Conservation (phyloP, 2,888 invertebrate genomes). For the Eustalomyia histrio region DNA sequence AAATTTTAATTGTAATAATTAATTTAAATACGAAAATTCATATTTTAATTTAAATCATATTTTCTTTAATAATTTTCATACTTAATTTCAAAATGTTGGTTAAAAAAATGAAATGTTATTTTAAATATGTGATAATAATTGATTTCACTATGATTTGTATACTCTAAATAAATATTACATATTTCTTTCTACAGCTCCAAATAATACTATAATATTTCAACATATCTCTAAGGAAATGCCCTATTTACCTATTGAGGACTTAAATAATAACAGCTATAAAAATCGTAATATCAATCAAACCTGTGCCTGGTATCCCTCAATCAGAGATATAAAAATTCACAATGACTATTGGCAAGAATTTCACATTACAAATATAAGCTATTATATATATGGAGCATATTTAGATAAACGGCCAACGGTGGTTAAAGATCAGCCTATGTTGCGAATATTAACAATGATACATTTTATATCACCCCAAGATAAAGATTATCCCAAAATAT, state of each 20-base stretch:
- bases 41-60: too few relatives aligned
- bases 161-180: too few relatives aligned
- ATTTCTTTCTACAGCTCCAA: constrained; percentile 24
- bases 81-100: too few relatives aligned
- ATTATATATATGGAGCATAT: constrained; percentile 93
- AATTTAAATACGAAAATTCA: too few relatives aligned
- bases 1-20: too few relatives aligned
- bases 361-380: constrained; percentile 88
- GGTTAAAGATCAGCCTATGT: constrained; percentile 85
- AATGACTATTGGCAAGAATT: constrained; percentile 95
- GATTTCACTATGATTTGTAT: too few relatives aligned
- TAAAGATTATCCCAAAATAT: constrained; percentile 80
- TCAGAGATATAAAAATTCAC: constrained; percentile 92
- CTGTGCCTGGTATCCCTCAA: constrained; percentile 89
- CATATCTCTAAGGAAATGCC: constrained; percentile 88
- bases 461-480: constrained; percentile 89
- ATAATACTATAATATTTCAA: neutral
- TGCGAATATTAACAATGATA: constrained; percentile 91
- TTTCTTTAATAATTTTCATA: too few relatives aligned
- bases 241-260: constrained; percentile 89
- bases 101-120: too few relatives aligned
- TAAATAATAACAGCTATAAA: constrained; percentile 86
- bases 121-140: too few relatives aligned
- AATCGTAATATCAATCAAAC: constrained; percentile 81
- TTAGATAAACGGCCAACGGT: constrained; percentile 88